A percentile compares a stretch with the other conserved stretches of the same genome.
Evolutionary conservation across 2,113 vertebrate species (phyloP).

Genomic region (Coptodon rendalli): DNA sequence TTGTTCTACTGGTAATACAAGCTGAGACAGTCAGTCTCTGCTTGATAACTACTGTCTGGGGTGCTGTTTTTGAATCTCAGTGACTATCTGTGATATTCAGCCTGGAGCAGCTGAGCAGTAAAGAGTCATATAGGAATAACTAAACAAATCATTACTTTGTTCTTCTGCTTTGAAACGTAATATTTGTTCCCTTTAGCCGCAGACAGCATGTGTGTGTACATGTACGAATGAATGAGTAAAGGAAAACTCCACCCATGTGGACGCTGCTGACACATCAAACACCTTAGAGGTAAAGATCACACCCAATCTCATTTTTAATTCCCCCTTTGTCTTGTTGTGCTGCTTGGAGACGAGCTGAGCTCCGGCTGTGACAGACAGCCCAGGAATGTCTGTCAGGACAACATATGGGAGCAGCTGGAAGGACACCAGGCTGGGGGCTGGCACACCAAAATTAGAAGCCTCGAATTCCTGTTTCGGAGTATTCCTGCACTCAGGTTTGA

Average conservation of each 20-base stretch:
- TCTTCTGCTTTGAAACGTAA: background rate
- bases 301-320: slow-evolving; percentile 30
- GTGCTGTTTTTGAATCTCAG: background rate
- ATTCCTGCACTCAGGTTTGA: background rate
- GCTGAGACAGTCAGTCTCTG: background rate
- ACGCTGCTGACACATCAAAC: slow-evolving; percentile 38
- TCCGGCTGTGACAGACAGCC: slow-evolving; percentile 13
- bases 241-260: slow-evolving; percentile 4
- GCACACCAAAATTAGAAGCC: background rate
- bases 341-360: slow-evolving; percentile 12
- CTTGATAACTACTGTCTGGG: background rate
- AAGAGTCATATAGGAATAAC: background rate
- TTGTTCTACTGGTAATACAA: background rate
- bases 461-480: background rate
- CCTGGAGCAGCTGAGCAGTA: background rate
- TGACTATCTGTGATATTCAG: background rate
- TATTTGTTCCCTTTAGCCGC: background rate
- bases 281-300: slow-evolving; percentile 24
- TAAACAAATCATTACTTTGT: background rate
- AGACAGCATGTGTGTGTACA: slow-evolving; percentile 33
- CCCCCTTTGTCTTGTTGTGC: background rate
- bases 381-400: slow-evolving; percentile 19
- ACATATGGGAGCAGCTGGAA: slow-evolving; percentile 16
- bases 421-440: background rate
- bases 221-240: background rate